Evolutionary conservation across 2,797 vertebrate species (phyloP).

Genomic region (Lagodon rhomboides): DNA sequence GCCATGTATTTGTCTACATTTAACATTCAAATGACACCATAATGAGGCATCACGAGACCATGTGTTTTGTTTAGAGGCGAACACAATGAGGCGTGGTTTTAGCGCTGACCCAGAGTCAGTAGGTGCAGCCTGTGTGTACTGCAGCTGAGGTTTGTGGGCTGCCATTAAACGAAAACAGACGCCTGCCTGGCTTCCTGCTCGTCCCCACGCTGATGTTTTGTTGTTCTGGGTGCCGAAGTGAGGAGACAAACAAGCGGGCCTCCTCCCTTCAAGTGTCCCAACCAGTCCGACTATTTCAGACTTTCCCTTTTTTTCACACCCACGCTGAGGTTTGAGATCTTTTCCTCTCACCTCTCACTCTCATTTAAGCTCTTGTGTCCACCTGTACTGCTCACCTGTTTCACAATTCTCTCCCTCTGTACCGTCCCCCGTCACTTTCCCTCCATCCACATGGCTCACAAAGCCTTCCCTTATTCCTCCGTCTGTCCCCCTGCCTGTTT

Average conservation of each 20-base stretch:
- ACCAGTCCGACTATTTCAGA: conserved; percentile 39
- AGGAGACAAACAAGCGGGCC: conserved; percentile 18
- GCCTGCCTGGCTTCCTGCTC: conserved; percentile 31
- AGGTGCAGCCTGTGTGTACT: conserved; percentile 13
- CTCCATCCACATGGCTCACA: conserved; percentile 21
- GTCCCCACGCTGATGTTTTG: conserved; percentile 37
- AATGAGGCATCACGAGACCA: conserved; percentile 28
- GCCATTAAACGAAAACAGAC: conserved; percentile 67
- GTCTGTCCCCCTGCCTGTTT: conserved; percentile 20
- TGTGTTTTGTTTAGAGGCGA: conserved; percentile 34
- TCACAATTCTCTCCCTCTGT: background rate
- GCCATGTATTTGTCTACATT: conserved; percentile 55
- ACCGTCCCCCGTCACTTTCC: background rate
- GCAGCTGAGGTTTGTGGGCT: conserved; percentile 61
- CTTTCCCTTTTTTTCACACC: background rate
- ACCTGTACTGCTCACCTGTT: background rate
- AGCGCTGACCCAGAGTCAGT: conserved; percentile 16
- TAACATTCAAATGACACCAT: conserved; percentile 61
- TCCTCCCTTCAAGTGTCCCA: conserved; percentile 33
- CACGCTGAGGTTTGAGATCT: conserved; percentile 15
- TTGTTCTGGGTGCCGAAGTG: conserved; percentile 29
- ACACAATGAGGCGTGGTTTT: background rate
- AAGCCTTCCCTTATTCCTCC: conserved; percentile 34
- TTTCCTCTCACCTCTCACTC: background rate
- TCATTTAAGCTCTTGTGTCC: background rate